Conservation (phyloP, 2,888 invertebrate species). For the Acanthacorydalis orientalis region DNA sequence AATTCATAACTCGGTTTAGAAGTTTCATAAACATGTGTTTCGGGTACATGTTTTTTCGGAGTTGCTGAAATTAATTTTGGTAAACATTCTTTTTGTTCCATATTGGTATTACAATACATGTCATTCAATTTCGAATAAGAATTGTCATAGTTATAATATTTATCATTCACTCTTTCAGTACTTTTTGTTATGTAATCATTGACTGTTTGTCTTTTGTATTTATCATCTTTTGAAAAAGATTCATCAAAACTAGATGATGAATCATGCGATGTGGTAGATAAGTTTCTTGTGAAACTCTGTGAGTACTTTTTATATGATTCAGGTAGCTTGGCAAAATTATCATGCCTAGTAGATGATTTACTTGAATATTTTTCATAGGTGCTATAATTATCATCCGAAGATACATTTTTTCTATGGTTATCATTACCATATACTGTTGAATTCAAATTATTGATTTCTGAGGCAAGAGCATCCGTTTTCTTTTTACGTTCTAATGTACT, state of each 20-base stretch:
- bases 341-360: neutral
- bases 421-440: slow-evolving; percentile 19
- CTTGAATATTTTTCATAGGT: slow-evolving; percentile 17
- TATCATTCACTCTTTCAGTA: no score
- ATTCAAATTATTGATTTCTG: slow-evolving; percentile 21
- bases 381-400: neutral
- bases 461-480: slow-evolving; percentile 16
- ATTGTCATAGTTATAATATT: neutral
- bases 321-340: slow-evolving; percentile 7
- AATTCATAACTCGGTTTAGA: neutral
- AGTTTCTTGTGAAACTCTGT: slow-evolving; percentile 4
- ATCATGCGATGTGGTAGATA: neutral
- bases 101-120: neutral
- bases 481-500: slow-evolving; percentile 23
- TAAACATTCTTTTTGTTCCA: neutral
- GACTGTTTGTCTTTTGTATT: neutral
- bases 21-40: neutral
- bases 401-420: neutral
- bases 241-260: neutral
- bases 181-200: neutral
- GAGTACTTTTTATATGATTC: slow-evolving; percentile 7
- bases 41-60: slow-evolving; percentile 1
- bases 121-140: neutral
- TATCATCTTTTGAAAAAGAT: neutral
- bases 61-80: slow-evolving; percentile 7